These are phyloP conservation scores for Ctenopoma multispine DNA, from an alignment of 2,797 vertebrate species.

Conservation along the genomic window DNA sequence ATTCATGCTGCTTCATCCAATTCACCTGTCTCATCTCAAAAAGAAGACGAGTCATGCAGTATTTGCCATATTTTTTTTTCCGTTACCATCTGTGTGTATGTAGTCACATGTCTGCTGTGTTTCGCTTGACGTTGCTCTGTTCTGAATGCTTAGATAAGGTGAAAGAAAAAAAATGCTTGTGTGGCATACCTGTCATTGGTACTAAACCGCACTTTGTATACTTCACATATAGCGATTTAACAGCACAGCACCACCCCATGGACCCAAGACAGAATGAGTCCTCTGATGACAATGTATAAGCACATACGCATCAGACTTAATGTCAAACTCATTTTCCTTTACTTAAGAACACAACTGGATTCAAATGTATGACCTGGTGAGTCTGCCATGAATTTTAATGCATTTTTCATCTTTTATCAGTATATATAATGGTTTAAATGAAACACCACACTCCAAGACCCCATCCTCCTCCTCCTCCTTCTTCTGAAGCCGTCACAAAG, in stretches of 20 bases:
- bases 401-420: slow-evolving; percentile 16
- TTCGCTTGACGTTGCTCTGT: slow-evolving; percentile 49
- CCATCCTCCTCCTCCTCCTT: slow-evolving; percentile 17
- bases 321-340: slow-evolving; percentile 33
- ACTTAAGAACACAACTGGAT: slow-evolving; percentile 26
- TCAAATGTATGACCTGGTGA: slow-evolving; percentile 21
- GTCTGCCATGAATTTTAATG: neutral
- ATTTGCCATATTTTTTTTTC: slow-evolving; percentile 14
- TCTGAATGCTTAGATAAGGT: slow-evolving; percentile 69
- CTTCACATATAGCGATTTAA: slow-evolving; percentile 46
- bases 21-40: slow-evolving; percentile 33
- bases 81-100: neutral
- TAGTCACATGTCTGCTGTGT: slow-evolving; percentile 17
- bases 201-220: slow-evolving; percentile 48
- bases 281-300: slow-evolving; percentile 31
- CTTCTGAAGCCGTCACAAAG: slow-evolving; percentile 41
- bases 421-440: slow-evolving; percentile 29
- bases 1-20: slow-evolving; percentile 29
- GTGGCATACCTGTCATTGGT: slow-evolving; percentile 69
- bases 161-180: slow-evolving; percentile 63
- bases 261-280: slow-evolving; percentile 70
- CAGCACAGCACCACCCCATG: slow-evolving; percentile 68
- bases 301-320: slow-evolving; percentile 31
- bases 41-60: slow-evolving; percentile 12
- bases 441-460: slow-evolving; percentile 3